These are phyloP conservation scores for Xenotilapia caudafasciata DNA, from an alignment of 2,113 vertebrate species.

Conservation along the genomic window DNA sequence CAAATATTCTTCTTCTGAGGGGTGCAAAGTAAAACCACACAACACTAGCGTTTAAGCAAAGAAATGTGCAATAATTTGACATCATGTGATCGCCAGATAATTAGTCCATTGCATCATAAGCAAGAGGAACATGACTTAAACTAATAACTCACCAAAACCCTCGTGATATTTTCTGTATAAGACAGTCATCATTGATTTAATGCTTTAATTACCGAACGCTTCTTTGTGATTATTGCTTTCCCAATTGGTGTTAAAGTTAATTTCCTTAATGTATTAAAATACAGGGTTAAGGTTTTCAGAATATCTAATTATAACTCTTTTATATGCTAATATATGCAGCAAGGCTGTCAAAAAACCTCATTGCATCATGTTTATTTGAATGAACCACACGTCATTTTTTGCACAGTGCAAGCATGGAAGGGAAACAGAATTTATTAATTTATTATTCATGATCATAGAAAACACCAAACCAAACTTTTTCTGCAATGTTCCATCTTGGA, in stretches of 20 bases:
- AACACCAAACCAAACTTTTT: neutral
- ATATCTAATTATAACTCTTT: neutral
- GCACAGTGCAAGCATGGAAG: neutral
- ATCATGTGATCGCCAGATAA: neutral
- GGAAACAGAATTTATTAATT: neutral
- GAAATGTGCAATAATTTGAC: neutral
- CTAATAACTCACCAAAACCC: neutral
- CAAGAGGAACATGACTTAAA: neutral
- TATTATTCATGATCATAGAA: neutral
- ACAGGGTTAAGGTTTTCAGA: neutral
- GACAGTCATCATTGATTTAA: neutral
- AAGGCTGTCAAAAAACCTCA: neutral
- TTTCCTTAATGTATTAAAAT: neutral
- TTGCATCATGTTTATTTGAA: neutral
- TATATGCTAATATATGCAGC: neutral
- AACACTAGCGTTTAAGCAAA: neutral
- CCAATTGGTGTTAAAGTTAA: neutral
- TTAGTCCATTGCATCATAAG: neutral
- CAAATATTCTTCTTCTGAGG: neutral
- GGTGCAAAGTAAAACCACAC: neutral
- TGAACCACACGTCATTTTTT: neutral
- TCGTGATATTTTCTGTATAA: neutral
- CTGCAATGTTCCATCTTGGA: neutral
- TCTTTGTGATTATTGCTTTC: neutral
- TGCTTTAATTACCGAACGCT: fast-evolving